Base-by-base conservation (phyloP, 1,140 invertebrate species). In the Heliothis subflexa region DNA sequence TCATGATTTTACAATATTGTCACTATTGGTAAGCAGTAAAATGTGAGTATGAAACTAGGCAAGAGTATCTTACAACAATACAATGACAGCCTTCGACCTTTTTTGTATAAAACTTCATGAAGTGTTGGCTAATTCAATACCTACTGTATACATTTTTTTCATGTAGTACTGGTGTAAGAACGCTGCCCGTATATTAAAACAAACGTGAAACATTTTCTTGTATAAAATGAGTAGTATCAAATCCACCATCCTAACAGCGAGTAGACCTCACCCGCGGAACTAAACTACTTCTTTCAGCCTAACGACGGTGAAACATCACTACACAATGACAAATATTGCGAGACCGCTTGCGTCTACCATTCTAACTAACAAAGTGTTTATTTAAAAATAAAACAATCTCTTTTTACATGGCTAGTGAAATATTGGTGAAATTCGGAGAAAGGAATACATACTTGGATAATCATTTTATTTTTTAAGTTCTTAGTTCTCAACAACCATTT, bases 261-360 rank as follows among this genome's bases (percentile, higher is more conserved):
- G 47, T 73, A 25, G 54, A 18, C 13, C 12, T 14, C 25, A 28
- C 49, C 77, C 78, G 84, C 83, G 89, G 87, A 90, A 90, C 89
- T 90, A 88, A 92, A 88, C 80, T 82, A 85, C 73, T 88, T 91
- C 88, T 90, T 91, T 89, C 85, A 78, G 72, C 80, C 59, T 84
- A 83, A 81, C 72, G 86, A 89, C 82, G 82, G 85, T 89, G 84
- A 85, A 80, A 86, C 83, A 81, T 89, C 83, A 85, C 83, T 82
- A 84, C 85, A 82, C 81, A 82, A 88, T 87, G 89, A 88, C 89
- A 88, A 90, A 92, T 85, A 88, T 91, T 87, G 86, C 88, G 75
- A 83, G 84, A 91, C 80, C 70, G 59, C 78, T 81, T 68, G 55
- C 57, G 52, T 73, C 18, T 68, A 54, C 47, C 25, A 62, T 59